Base-by-base conservation (phyloP, 2,113 vertebrate species). In the Connochaetes taurinus region DNA sequence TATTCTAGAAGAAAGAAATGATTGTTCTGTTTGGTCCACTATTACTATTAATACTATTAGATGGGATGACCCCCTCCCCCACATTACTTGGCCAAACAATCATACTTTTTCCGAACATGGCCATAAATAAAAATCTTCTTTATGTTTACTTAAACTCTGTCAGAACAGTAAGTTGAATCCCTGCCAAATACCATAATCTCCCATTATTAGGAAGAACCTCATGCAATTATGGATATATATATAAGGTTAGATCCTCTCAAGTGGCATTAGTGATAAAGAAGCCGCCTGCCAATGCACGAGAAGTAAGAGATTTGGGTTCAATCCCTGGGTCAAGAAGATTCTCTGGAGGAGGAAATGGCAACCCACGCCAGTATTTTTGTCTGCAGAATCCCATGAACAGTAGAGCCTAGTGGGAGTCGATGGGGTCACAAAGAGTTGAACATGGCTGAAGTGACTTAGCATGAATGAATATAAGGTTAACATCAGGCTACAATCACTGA, bases 201-300 rank as follows among this genome's bases (percentile, higher is more conserved):
- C 16, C 27, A 33, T 52, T 50, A n/a, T 81, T 81, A 50, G 29
- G 47, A 52, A 47, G 29, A 81, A 52, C 5, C 31, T 81, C 47
- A 52, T 33, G 10, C 31, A 50, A 81, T 81, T 81, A 81, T 52
- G 29, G 8, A 81, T 50, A 10, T 19, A 21, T 21, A 40, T n/a
- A 62, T 31, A 67, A 6, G 2, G 67, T 74, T 74, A 74, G n/a
- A 23, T 74, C 14, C 19, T 74, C 67, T 74, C 67, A 74, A 40
- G 67, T 74, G 21, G 36, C 10, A 23, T 23, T 40, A 74, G 36
- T 40, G 9, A 23, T 74, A 40, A 74, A 74, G 67, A 74, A 40
- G 10, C 9, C 2, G 0, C 5, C 19, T 74, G 21, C 36, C 36
- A 40, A 12, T 40, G 19, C 19, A 40, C 5, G 36, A 74, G 5